Evolutionary conservation across 2,797 vertebrate species (phyloP), one percentile per base, ranked within the genome.

Genomic region (Acipenser transmontanus): DNA sequence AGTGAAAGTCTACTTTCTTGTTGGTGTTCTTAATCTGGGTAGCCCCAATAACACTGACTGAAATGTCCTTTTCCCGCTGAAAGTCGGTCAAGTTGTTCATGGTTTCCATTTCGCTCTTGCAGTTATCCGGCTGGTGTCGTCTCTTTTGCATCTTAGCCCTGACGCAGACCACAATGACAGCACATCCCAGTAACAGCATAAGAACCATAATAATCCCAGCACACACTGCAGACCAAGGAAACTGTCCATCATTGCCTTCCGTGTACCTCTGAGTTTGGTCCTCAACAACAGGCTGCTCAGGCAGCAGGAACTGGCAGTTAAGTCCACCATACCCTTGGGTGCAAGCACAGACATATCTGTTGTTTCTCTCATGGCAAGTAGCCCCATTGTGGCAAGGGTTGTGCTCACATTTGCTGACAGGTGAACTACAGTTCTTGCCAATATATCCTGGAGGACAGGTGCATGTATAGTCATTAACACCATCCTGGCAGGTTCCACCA

Each of bases 11-110:
- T 49, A 83, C 92, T 83, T 98, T 98, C 83, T 98, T 98, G 80
- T 99, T 99, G 50, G 93, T 99, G 86, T 99, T 98, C 88, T 99
- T 99, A 71, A 99, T 85, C 68, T 95, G 95, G 0, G 93, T 87
- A 56, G 94, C 82, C 75, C 89, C 89, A 14, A 95, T 91, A 77
- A 96, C 78, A 2, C 93, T 88, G 51, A 96, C 80, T 0, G 90
- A 89, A 74, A 95, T 81, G 80, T 95, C 96, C 79, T 98, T 99
- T 76, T 98, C 96, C 0, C 95, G 92, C 63, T 93, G 94, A 80
- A 93, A 93, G 81, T 91, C 97, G 9, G 95, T 92, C 78, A 98
- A 81, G 83, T 99, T 99, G 87, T 99, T 99, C 97, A 99, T 99
- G 73, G 97, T 99, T 78, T 98, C 97, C 0, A 89, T 89, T 83